A percentile compares a stretch with the other conserved stretches of the same genome.
Conservation (phyloP, 2,888 invertebrate genomes). For the Griposia aprilina region DNA sequence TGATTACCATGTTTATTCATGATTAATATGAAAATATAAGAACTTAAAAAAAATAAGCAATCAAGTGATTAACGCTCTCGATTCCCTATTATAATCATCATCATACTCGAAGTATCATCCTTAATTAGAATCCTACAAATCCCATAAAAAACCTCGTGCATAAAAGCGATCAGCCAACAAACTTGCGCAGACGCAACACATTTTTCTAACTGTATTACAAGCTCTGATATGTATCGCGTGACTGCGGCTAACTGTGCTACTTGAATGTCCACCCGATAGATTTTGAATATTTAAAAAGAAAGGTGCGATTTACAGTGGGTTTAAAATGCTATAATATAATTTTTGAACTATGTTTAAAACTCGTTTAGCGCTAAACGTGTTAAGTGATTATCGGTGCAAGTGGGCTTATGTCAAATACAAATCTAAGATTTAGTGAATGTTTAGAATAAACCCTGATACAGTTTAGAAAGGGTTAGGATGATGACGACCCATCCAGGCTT, state of each 20-base stretch:
- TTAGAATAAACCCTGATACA: too few species aligned
- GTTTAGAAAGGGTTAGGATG: too few species aligned
- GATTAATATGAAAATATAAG: neutral
- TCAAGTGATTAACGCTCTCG: neutral
- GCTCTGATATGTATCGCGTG: conserved; percentile 60
- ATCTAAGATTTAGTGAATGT: too few species aligned
- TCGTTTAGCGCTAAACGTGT: too few species aligned
- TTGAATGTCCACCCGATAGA: conserved; percentile 51
- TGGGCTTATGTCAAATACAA: too few species aligned
- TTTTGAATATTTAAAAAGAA: conserved; percentile 65
- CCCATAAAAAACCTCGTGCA: neutral
- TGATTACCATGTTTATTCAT: neutral
- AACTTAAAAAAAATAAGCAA: neutral
- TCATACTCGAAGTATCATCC: neutral
- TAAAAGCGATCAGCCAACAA: conserved; percentile 28
- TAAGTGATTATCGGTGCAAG: too few species aligned
- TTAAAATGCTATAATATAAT: conserved; percentile 30
- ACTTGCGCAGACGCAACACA: conserved; percentile 47
- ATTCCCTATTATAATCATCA: neutral
- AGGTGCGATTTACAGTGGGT: conserved; percentile 11
- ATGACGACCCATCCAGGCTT: too few species aligned
- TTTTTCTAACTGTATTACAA: conserved; percentile 68
- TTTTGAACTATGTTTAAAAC: too few species aligned
- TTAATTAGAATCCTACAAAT: neutral
- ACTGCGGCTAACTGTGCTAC: conserved; percentile 57